Percentiles rank a stretch among this genome's conserved stretches.
Conservation (phyloP, 2,113 vertebrate species). For the Etheostoma spectabile region DNA sequence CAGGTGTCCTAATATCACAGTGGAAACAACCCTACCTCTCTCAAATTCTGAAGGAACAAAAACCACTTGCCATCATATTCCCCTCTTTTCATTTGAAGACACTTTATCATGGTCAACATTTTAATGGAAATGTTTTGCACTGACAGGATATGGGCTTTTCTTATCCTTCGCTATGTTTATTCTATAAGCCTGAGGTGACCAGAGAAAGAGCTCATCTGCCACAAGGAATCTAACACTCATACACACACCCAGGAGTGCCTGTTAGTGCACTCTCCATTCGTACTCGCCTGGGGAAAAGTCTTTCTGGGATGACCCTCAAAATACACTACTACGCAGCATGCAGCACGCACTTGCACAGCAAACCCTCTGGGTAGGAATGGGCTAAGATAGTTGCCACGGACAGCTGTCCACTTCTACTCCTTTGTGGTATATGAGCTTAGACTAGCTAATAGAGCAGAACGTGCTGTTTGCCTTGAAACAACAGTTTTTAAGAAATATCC, state of each 20-base stretch:
- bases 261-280: slow-evolving; percentile 60
- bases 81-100: slow-evolving; percentile 5
- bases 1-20: slow-evolving; percentile 15
- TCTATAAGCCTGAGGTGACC: slow-evolving; percentile 47
- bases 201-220: slow-evolving; percentile 71
- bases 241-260: slow-evolving; percentile 55
- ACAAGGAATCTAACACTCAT: slow-evolving; percentile 61
- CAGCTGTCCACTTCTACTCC: slow-evolving; percentile 69
- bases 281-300: slow-evolving; percentile 54
- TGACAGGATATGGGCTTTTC: slow-evolving; percentile 60
- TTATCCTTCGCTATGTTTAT: slow-evolving; percentile 69
- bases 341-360: slow-evolving; percentile 48
- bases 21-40: not conserved
- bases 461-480: not conserved
- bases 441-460: slow-evolving; percentile 23
- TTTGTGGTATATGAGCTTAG: slow-evolving; percentile 13
- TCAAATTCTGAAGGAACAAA: slow-evolving; percentile 14
- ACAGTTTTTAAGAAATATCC: not conserved
- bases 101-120: slow-evolving; percentile 49
- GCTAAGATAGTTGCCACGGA: slow-evolving; percentile 56
- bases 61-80: not conserved
- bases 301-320: slow-evolving; percentile 72
- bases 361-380: slow-evolving; percentile 47
- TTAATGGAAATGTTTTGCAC: slow-evolving; percentile 58
- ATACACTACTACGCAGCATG: slow-evolving; percentile 58